These are phyloP conservation scores for Amphimedon queenslandica DNA, from an alignment of 37 sponge, comb jelly and placozoan species.

Conservation along the genomic window DNA sequence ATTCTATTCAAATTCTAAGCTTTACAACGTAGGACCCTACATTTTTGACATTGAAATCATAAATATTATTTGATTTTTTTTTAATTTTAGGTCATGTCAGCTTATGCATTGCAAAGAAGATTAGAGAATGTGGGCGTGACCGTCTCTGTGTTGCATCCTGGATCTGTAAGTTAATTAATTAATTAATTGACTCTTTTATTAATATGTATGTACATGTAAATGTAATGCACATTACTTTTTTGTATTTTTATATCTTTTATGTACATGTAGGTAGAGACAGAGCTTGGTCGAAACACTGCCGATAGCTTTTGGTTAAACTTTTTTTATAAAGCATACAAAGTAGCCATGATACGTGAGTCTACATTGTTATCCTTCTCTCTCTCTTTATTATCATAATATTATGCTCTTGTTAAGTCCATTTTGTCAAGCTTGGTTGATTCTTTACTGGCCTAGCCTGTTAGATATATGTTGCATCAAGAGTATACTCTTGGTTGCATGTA, in stretches of 20 bases:
- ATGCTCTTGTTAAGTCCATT: too few relatives aligned
- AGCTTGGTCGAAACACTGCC: neutral
- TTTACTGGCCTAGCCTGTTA: too few relatives aligned
- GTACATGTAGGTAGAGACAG: neutral
- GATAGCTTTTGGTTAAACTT: neutral
- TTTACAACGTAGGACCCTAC: neutral
- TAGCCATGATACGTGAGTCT: neutral
- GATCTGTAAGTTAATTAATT: slow-evolving; percentile 29
- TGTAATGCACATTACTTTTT: too few relatives aligned
- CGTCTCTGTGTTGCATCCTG: slow-evolving; percentile 70
- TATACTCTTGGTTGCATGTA: too few relatives aligned
- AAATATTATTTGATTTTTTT: neutral
- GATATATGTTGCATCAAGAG: too few relatives aligned
- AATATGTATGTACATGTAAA: too few relatives aligned
- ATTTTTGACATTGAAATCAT: neutral
- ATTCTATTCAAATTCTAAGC: slow-evolving; percentile 19
- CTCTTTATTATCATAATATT: too few relatives aligned
- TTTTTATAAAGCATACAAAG: neutral
- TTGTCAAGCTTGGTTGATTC: too few relatives aligned
- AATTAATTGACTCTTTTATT: too few relatives aligned
- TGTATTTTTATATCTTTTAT: neutral
- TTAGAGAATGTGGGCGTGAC: slow-evolving; percentile 34
- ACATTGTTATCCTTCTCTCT: too few relatives aligned
- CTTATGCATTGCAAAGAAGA: slow-evolving; percentile 52
- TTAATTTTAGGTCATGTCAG: slow-evolving; percentile 44